These are phyloP conservation scores for Magallana angulata DNA, from an alignment of 1,140 invertebrate genomes.

Conservation along the genomic window DNA sequence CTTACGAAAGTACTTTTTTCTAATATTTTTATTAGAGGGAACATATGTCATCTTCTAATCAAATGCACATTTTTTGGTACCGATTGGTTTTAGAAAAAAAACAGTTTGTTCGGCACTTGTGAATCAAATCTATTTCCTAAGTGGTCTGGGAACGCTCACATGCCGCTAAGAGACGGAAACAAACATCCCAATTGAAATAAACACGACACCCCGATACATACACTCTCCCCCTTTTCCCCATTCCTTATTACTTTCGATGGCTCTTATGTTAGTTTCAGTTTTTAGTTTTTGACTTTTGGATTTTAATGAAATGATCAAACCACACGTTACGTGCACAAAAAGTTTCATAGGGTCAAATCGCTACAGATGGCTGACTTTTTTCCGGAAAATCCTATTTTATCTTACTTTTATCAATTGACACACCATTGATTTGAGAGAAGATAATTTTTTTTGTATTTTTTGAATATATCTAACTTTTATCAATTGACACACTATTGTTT, in stretches of 20 bases:
- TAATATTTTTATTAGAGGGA: constrained; percentile 26
- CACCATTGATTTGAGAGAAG: too few relatives aligned
- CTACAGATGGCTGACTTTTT: too few relatives aligned
- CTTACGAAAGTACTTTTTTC: constrained; percentile 7
- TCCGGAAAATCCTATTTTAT: too few relatives aligned
- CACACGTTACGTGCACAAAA: too few relatives aligned
- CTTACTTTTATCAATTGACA: too few relatives aligned
- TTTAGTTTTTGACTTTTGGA: constrained; percentile 23
- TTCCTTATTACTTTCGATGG: constrained; percentile 31
- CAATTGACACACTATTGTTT: too few relatives aligned
- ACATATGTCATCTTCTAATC: constrained; percentile 30
- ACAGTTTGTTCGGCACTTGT: constrained; percentile 4
- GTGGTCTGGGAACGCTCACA: constrained; percentile 23
- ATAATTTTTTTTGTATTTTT: too few relatives aligned
- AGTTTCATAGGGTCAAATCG: too few relatives aligned
- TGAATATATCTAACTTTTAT: too few relatives aligned
- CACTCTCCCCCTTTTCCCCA: constrained; percentile 5
- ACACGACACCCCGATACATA: constrained; percentile 27
- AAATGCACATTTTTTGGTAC: constrained; percentile 31
- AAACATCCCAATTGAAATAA: constrained; percentile 29
- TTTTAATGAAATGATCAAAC: constrained; percentile 4
- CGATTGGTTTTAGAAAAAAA: constrained; percentile 33
- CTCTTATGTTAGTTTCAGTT: neutral
- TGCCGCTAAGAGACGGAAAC: constrained; percentile 25
- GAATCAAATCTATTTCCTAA: constrained; percentile 36